Evolutionary conservation across 1,140 invertebrate species (phyloP).

Genomic region (Listronotus bonariensis): DNA sequence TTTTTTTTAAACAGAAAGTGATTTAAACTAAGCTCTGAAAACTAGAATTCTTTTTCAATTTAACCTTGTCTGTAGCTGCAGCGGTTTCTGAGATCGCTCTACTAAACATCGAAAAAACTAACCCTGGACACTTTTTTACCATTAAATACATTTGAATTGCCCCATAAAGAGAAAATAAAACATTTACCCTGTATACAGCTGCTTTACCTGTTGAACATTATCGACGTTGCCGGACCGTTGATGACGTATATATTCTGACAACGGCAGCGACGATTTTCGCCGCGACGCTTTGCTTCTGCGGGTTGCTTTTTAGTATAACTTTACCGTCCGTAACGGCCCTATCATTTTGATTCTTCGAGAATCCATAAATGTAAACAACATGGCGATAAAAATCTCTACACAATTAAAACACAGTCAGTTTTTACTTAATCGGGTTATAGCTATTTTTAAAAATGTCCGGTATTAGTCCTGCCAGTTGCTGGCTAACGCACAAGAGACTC

Average conservation of each 20-base stretch:
- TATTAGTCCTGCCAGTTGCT: conserved; percentile 68
- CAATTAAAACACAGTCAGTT: conserved; percentile 5
- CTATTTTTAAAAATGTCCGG: conserved; percentile 61
- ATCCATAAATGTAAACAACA: conserved; percentile 21
- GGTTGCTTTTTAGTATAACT: conserved; percentile 9
- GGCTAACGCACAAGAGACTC: conserved; percentile 70
- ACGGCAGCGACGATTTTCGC: conserved; percentile 11
- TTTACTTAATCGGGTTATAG: conserved; percentile 6
- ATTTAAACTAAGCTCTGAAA: too few relatives aligned
- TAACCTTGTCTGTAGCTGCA: too few relatives aligned
- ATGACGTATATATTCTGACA: conserved; percentile 15
- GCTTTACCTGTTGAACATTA: conserved; percentile 30
- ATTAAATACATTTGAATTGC: too few relatives aligned
- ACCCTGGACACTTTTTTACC: too few relatives aligned
- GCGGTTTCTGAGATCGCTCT: too few relatives aligned
- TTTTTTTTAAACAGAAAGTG: too few relatives aligned
- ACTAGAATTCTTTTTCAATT: too few relatives aligned
- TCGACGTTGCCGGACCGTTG: conserved; percentile 16
- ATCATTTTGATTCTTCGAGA: background rate
- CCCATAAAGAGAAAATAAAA: too few relatives aligned
- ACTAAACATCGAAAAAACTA: too few relatives aligned
- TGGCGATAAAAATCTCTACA: conserved; percentile 17
- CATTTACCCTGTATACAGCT: background rate
- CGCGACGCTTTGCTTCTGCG: conserved; percentile 3
- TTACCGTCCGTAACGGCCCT: conserved; percentile 6